Conservation (phyloP, 2,113 vertebrate genomes). For the Aegithalos caudatus region DNA sequence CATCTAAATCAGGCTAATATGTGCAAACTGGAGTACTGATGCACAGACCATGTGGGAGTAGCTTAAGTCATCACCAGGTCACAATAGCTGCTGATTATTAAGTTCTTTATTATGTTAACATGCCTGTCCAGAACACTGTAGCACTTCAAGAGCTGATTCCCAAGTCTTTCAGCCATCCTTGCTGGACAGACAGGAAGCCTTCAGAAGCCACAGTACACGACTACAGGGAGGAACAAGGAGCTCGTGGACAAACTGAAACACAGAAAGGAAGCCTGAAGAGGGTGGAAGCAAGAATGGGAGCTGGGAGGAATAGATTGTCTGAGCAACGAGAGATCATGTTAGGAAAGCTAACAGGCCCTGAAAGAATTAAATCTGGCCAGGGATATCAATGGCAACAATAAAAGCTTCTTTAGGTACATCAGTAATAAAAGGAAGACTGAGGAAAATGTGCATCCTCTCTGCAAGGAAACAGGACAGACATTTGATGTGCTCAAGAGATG, state of each 20-base stretch:
- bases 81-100: fast-evolving
- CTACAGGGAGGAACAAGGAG: background rate
- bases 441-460: background rate
- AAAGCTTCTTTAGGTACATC: background rate
- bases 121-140: background rate
- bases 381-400: background rate
- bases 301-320: background rate
- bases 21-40: background rate
- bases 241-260: background rate
- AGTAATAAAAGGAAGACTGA: background rate
- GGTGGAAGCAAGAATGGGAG: background rate
- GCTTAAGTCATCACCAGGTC: background rate
- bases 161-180: background rate
- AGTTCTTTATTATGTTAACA: background rate
- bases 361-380: background rate
- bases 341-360: background rate
- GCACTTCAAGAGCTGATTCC: background rate
- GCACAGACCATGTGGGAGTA: fast-evolving
- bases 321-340: background rate
- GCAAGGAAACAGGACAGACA: background rate
- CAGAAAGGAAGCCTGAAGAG: background rate
- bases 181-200: background rate
- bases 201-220: background rate
- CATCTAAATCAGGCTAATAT: background rate
- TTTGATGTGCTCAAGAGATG: background rate